phyloP scores from a whole-genome alignment of 2,797 vertebrate species.

The Molossus alvarezi region DNA sequence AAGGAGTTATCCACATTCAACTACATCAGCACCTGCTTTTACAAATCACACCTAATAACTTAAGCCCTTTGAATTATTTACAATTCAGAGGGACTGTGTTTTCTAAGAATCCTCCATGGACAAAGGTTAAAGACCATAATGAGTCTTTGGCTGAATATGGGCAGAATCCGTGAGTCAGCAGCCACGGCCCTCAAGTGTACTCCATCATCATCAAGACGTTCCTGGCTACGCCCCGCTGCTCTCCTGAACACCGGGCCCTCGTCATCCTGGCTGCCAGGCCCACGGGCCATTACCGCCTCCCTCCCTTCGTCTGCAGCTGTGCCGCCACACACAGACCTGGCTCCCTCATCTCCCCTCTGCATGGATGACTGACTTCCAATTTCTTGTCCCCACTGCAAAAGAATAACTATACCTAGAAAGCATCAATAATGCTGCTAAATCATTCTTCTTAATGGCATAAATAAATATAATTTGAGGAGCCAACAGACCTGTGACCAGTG shows the following conservation, averaged over 20 bases:
- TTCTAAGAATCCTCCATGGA: conserved; percentile 13
- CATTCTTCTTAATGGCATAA: conserved; percentile 76
- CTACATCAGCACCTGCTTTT: not conserved
- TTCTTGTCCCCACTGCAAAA: conserved; percentile 75
- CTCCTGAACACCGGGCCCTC: conserved; percentile 62
- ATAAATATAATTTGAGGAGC: conserved; percentile 76
- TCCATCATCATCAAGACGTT: conserved; percentile 53
- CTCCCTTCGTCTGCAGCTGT: conserved; percentile 67
- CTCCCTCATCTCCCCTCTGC: conserved; percentile 69
- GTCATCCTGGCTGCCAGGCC: not conserved
- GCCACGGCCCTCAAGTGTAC: not conserved
- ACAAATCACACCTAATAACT: conserved; percentile 9
- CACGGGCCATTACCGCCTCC: conserved; percentile 55
- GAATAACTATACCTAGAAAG: conserved; percentile 54
- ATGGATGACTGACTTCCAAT: conserved; percentile 82
- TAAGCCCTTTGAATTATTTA: not conserved
- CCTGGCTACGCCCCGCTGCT: conserved; percentile 71
- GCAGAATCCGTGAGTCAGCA: conserved; percentile 60
- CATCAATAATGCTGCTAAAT: conserved; percentile 30
- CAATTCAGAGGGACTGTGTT: not conserved
- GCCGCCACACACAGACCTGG: not conserved
- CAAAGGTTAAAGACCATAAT: not conserved
- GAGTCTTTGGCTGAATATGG: not conserved
- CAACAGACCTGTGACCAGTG: conserved; percentile 54
- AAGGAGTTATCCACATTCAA: not conserved